Conservation (phyloP, 2,113 vertebrate species). For the Anolis sagrei region DNA sequence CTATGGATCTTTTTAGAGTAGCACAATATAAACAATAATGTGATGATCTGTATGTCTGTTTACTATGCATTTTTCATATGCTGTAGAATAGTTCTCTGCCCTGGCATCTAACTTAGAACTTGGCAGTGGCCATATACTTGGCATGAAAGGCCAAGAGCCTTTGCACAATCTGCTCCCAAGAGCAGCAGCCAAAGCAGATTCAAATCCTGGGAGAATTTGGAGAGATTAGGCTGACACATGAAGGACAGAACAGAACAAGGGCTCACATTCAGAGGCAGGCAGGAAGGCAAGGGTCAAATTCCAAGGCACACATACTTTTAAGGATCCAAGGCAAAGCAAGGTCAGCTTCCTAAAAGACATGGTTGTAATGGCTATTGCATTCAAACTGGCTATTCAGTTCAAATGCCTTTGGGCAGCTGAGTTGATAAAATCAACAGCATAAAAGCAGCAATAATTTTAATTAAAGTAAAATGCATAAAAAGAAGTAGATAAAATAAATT, state of each 20-base stretch:
- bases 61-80: background rate
- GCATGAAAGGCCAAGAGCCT: background rate
- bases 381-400: background rate
- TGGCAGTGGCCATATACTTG: background rate
- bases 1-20: background rate
- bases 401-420: background rate
- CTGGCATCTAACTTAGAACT: background rate
- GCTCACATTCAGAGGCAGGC: background rate
- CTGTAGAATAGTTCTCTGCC: background rate
- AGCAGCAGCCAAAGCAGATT: background rate
- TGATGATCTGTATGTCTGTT: background rate
- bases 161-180: background rate
- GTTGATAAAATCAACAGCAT: background rate
- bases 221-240: background rate
- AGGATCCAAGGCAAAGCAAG: background rate
- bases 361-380: background rate
- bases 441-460: background rate
- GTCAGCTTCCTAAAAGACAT: background rate
- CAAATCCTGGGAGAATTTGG: background rate
- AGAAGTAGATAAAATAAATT: background rate
- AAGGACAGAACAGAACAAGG: background rate
- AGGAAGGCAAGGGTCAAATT: background rate
- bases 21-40: background rate
- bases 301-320: background rate
- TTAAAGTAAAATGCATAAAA: background rate